These are phyloP conservation scores for Balaeniceps rex DNA, from an alignment of 2,113 vertebrate genomes.

Conservation along the genomic window DNA sequence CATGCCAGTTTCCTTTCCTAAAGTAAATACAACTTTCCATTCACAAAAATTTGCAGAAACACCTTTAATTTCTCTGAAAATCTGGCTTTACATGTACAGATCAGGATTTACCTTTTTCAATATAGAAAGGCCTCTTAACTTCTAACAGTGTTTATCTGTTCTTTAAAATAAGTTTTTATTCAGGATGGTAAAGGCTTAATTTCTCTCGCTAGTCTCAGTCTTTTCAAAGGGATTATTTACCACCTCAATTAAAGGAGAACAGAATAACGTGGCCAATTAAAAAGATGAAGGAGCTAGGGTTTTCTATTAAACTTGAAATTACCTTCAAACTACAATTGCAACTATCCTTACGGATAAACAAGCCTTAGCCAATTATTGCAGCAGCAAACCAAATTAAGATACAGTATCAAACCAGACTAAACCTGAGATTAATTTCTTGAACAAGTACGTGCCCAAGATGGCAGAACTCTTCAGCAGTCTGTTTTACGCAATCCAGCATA, in stretches of 20 bases:
- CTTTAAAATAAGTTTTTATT: background rate
- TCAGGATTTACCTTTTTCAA: background rate
- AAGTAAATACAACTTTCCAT: background rate
- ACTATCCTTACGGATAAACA: background rate
- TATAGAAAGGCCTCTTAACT: background rate
- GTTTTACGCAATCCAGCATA: rapidly evolving
- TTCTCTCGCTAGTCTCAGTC: background rate
- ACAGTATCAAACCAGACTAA: background rate
- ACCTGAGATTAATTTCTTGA: background rate
- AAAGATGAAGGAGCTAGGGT: background rate
- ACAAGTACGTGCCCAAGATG: background rate
- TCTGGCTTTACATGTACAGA: background rate
- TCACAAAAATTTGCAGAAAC: background rate
- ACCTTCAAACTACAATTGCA: background rate
- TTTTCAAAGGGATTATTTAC: slow-evolving; percentile 7
- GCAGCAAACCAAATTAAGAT: background rate
- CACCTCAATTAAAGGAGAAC: background rate
- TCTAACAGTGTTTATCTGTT: background rate
- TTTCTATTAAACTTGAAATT: slow-evolving; percentile 3
- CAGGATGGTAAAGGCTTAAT: background rate
- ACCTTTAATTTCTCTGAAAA: background rate
- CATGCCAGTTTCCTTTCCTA: background rate
- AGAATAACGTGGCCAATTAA: background rate
- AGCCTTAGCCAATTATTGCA: background rate
- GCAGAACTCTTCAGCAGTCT: background rate